Base-by-base conservation (phyloP, 2,797 vertebrate species). In the Champsocephalus esox region DNA sequence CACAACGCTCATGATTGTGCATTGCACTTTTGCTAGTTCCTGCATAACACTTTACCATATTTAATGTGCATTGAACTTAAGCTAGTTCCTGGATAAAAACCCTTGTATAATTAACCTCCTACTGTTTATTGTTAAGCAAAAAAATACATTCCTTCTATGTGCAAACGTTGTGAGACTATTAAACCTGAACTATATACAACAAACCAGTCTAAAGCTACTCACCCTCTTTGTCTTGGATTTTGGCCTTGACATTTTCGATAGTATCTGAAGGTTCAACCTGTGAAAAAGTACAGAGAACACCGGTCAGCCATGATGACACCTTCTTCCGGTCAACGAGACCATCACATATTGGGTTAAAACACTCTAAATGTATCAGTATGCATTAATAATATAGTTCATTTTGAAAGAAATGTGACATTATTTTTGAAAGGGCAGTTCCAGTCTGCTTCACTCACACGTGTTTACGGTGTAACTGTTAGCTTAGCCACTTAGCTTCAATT, bases 221-320 rank as follows among this genome's bases (percentile, higher is more conserved):
- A 96, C 98, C 98, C 94, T 99, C 98, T 89, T 99, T 99, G 92
- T 99, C 98, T 91, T 99, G 98, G 91, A 99, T 99, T 82, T 99
- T 98, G 11, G 96, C 96, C 85, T 98, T 98, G 21, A 99, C 97
- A 97, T 99, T 98, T 92, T 99, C 98, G 66, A 99, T 99, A 1
- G 97, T 99, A 89, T 99, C 98, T 44, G 97, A 99, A 62, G 97
- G 97, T 71, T 99, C 98, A 88, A 99, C 98, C 98, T 99, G 85
- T 0, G 69, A 63, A 55, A 34, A 17, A 16, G 2, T 10, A 7
- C 4, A 32, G 4, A 63, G 7, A n/a, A 0, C 17, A 70, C 12
- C 57, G 48, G 14, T 82, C 13, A 76, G 45, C 3, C n/a, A 12
- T 50, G 68, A 60, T 50, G 68, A 60, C 52, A 49, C 49, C 24